A percentile compares a stretch with the other conserved stretches of the same genome.
Evolutionary conservation across 2,888 invertebrate species (phyloP).

Genomic region (Xanthorhoe spadicearia): DNA sequence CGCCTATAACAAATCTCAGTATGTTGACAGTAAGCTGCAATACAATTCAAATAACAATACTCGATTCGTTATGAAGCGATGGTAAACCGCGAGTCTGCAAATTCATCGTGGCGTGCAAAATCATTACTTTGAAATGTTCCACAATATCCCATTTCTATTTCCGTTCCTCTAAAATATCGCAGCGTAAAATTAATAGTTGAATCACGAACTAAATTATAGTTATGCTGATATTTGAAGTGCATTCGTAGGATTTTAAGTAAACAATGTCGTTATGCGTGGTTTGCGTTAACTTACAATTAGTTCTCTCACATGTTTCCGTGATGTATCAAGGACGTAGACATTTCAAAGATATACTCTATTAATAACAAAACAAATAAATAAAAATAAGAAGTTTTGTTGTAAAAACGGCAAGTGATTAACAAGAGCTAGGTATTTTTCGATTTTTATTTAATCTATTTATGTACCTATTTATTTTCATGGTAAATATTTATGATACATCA

Average conservation of each 20-base stretch:
- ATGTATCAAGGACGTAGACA: slow-evolving; percentile 4
- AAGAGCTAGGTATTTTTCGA: too few species aligned
- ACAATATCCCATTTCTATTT: slow-evolving; percentile 57
- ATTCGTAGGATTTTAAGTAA: slow-evolving; percentile 50
- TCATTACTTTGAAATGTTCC: slow-evolving; percentile 51
- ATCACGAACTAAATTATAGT: slow-evolving; percentile 30
- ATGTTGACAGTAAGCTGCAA: slow-evolving; percentile 14
- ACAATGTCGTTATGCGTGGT: slow-evolving; percentile 61
- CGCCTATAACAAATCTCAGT: slow-evolving; percentile 20
- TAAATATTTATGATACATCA: too few species aligned
- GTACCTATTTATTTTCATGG: too few species aligned
- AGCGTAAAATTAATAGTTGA: slow-evolving; percentile 46
- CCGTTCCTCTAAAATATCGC: slow-evolving; percentile 45
- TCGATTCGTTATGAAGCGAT: slow-evolving; percentile 52
- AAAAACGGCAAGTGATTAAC: too few species aligned
- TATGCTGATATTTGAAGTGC: slow-evolving; percentile 37
- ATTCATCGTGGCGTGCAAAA: slow-evolving; percentile 52
- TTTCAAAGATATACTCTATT: too few species aligned
- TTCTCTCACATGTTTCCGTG: slow-evolving; percentile 8
- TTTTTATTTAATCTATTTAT: too few species aligned
- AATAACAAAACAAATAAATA: too few species aligned
- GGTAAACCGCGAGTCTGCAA: slow-evolving; percentile 54
- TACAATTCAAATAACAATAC: slow-evolving; percentile 46
- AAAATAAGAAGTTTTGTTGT: too few species aligned
- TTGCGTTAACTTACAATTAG: slow-evolving; percentile 67